A percentile compares a stretch with the other conserved stretches of the same genome.
Evolutionary conservation across 2,888 invertebrate species (phyloP).

Genomic region (Furcula furcula): DNA sequence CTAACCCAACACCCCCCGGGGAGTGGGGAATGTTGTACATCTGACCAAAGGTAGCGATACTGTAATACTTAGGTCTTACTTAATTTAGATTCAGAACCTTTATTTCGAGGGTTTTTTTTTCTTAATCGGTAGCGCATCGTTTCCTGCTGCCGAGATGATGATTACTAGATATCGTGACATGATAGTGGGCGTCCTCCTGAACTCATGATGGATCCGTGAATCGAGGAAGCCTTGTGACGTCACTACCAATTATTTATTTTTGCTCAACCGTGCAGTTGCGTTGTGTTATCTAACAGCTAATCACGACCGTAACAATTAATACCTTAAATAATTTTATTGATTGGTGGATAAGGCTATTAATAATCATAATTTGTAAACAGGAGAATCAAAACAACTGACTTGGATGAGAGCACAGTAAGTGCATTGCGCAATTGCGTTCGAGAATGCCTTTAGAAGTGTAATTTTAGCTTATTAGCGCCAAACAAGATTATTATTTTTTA

Average conservation of each 20-base stretch:
- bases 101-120: neutral
- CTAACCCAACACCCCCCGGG: too few relatives aligned
- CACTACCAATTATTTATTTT: conserved; percentile 43
- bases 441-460: neutral
- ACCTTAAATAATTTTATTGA: conserved; percentile 14
- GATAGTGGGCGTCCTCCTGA: conserved; percentile 53
- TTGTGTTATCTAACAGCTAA: conserved; percentile 47
- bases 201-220: conserved; percentile 44
- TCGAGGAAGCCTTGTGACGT: conserved; percentile 57
- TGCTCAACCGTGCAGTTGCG: conserved; percentile 27
- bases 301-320: conserved; percentile 43
- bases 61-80: neutral
- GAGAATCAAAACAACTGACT: neutral
- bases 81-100: neutral
- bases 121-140: conserved; percentile 10
- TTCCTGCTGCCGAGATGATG: conserved; percentile 59
- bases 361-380: neutral
- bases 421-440: neutral
- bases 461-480: neutral
- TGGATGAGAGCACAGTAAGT: too few relatives aligned
- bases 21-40: too few relatives aligned
- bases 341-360: neutral
- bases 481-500: neutral
- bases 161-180: conserved; percentile 54
- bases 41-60: neutral